phyloP scores from a whole-genome alignment of 2,113 vertebrate genomes.

The Salvator merianae region DNA sequence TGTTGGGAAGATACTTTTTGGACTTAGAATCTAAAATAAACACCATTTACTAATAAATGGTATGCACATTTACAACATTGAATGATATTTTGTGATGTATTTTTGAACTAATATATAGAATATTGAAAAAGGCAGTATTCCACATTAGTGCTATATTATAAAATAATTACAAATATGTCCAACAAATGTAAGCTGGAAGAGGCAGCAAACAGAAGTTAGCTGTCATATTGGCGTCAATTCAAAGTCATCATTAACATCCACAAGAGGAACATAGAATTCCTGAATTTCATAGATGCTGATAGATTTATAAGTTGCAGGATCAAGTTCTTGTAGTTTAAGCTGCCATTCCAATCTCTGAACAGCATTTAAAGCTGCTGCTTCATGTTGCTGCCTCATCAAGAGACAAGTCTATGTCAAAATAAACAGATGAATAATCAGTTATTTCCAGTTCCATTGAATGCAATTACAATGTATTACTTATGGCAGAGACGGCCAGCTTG shows the following conservation, averaged over 20 bases:
- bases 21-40: slow-evolving; percentile 53
- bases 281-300: slow-evolving; percentile 98
- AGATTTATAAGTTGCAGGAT: slow-evolving; percentile 95
- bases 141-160: slow-evolving; percentile 58
- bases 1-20: slow-evolving; percentile 54
- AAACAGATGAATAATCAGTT: slow-evolving; percentile 16
- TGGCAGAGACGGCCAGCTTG: neutral
- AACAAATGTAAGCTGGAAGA: slow-evolving; percentile 32
- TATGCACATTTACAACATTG: slow-evolving; percentile 50
- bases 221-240: slow-evolving; percentile 96
- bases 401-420: slow-evolving; percentile 88
- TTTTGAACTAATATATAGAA: slow-evolving; percentile 53
- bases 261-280: slow-evolving; percentile 97
- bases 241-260: slow-evolving; percentile 98
- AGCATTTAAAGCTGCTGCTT: slow-evolving; percentile 95
- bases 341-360: slow-evolving; percentile 98
- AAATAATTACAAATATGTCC: slow-evolving; percentile 35
- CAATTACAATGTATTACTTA: neutral
- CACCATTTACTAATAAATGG: slow-evolving; percentile 62
- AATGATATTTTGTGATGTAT: slow-evolving; percentile 37
- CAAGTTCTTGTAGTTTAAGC: slow-evolving; percentile 96
- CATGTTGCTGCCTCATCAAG: slow-evolving; percentile 98
- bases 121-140: slow-evolving; percentile 58
- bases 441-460: neutral
- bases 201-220: slow-evolving; percentile 8